Base-by-base conservation (phyloP, 2,113 vertebrate genomes). In the Procavia capensis region DNA sequence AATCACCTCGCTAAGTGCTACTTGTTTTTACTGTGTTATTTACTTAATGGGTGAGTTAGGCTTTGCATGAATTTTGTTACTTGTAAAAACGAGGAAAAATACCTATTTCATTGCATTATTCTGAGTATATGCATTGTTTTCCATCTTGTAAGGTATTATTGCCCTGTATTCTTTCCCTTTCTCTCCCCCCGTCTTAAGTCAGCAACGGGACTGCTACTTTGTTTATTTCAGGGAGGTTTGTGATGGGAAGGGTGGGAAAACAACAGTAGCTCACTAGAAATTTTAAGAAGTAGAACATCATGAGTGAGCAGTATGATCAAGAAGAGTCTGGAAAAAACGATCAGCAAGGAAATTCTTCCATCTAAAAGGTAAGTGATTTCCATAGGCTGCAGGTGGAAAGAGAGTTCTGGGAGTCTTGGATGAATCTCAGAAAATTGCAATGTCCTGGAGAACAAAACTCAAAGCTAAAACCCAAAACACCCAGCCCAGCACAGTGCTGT, bases 11-110 rank as follows among this genome's bases (percentile, higher is more conserved):
- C 20, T 76, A 45, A 17, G 45, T 22, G 41, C 29, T 87, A 75
- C 36, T 79, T 61, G 57, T 25, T 83, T 93, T 79, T 31, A 80
- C 10, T 22, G 2, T 88, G n/a, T 25, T 70, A 68, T 72, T 89
- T 93, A 86, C 36, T 95, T 79, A 75, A 83, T 64, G 7, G 16
- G 22, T 90, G 81, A 87, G 3, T 87, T 79, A 47, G 10, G 2
- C 10, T 47, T 88, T 85, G 63, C 22, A 94, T 50, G 25, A 85
- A 45, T 66, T 85, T 75, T 91, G 24, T 88, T 31, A 39, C 83
- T 91, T 94, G 68, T 45, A 86, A 94, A 94, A 85, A 80, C 88
- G 61, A 81, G 14, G 86, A 72, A 84, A 94, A 89, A 43, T 13
- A 79, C 45, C 64, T 61, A 57, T 9, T n/a, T 87, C 5, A 68